These are phyloP conservation scores for Choreutis nemorana DNA, from an alignment of 2,888 invertebrate genomes.

Conservation along the genomic window DNA sequence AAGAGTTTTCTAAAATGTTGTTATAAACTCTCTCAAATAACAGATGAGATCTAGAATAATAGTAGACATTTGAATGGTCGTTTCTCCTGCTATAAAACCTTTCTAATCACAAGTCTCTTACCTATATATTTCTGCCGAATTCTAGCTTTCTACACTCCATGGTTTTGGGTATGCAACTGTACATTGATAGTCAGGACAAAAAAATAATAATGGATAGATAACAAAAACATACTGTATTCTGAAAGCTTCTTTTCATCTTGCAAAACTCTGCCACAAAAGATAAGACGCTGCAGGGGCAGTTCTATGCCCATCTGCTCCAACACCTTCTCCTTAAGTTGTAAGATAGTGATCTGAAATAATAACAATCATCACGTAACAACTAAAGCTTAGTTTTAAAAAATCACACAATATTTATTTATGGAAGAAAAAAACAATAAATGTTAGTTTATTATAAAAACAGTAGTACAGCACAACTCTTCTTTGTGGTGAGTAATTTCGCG, in stretches of 20 bases:
- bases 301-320: conserved; percentile 80
- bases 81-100: too few species aligned
- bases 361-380: neutral
- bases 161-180: neutral
- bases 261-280: conserved; percentile 93
- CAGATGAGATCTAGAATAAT: too few species aligned
- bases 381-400: neutral
- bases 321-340: conserved; percentile 82
- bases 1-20: too few species aligned
- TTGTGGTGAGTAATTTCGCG: neutral
- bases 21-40: too few species aligned
- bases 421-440: too few species aligned
- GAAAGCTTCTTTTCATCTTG: conserved; percentile 86
- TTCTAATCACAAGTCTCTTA: too few species aligned
- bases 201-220: neutral
- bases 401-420: too few species aligned
- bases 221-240: conserved; percentile 75
- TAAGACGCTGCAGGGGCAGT: conserved; percentile 85
- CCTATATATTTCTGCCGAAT: too few species aligned
- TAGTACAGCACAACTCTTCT: neutral
- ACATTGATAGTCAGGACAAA: neutral
- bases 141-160: too few species aligned
- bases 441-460: too few species aligned
- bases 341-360: conserved; percentile 75
- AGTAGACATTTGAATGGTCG: too few species aligned